Conservation (phyloP, 2,113 vertebrate genomes). For the Ivindomyrus marchei region DNA sequence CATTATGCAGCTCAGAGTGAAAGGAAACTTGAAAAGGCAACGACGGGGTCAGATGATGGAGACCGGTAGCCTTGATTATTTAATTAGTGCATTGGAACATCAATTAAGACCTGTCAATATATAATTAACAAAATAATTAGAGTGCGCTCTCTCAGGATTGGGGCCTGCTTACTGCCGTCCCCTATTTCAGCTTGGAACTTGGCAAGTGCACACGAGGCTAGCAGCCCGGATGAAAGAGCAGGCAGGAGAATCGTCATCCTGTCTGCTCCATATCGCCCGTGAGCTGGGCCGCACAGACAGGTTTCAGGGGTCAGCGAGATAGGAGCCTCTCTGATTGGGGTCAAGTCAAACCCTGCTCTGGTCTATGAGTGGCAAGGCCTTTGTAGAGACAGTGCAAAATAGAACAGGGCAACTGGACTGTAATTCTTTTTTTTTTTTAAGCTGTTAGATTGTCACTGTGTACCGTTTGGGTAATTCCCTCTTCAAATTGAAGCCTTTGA, state of each 20-base stretch:
- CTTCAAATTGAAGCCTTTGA: slow-evolving; percentile 45
- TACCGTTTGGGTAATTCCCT: slow-evolving; percentile 36
- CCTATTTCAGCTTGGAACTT: slow-evolving; percentile 34
- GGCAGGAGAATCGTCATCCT: not conserved
- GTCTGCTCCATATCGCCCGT: not conserved
- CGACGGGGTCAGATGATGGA: slow-evolving; percentile 54
- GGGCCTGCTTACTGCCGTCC: slow-evolving; percentile 43
- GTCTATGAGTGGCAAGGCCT: slow-evolving; percentile 45
- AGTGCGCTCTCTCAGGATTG: slow-evolving; percentile 43
- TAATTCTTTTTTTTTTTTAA: slow-evolving; percentile 59
- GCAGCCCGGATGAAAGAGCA: not conserved
- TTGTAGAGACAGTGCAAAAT: slow-evolving; percentile 46
- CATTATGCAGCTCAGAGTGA: slow-evolving; percentile 37
- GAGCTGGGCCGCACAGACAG: not conserved
- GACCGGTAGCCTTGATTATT: slow-evolving; percentile 60
- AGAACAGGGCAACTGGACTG: slow-evolving; percentile 56
- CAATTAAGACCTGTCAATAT: slow-evolving; percentile 61
- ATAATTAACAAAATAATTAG: slow-evolving; percentile 66
- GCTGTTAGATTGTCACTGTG: slow-evolving; percentile 55
- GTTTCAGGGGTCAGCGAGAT: slow-evolving; percentile 57
- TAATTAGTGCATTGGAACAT: slow-evolving; percentile 58
- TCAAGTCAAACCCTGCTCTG: slow-evolving; percentile 54
- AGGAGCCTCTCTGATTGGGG: slow-evolving; percentile 59
- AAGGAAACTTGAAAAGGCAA: slow-evolving; percentile 46
- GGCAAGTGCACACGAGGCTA: not conserved